Base-by-base conservation (phyloP, 1,140 invertebrate species). In the Dendroctonus valens region DNA sequence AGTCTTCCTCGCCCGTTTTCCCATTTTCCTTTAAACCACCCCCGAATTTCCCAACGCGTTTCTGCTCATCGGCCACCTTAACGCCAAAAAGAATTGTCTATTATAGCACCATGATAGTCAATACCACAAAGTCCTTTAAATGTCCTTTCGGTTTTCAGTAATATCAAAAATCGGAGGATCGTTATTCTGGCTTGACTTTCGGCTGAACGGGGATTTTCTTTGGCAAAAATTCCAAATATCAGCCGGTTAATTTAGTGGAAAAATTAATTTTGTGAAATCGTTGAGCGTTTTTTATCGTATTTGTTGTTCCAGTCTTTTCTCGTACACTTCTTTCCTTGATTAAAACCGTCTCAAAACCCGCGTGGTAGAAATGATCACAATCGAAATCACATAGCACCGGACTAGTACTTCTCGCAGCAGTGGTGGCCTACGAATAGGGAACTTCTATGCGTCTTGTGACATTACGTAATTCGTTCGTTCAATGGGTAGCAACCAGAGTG, bases 1-100 rank as follows among this genome's bases (percentile, higher is more conserved):
- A 66, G 75, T 77, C 67, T 76, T 77, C 61, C 75, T 72, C 50
- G 70, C 71, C 69, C 72, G 75, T 68, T 74, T 76, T 65, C 76
- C 76, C 76, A 77, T 77, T 64, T 72, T 75, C 60, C 6, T 51
- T 69, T 54, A 71, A 68, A 58, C 40, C 59, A 71, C 70, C 54
- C 53, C 65, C 67, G 59, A 68, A 52, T 50, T 58, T 67, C 7
- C 63, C 42, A 53, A 67, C 14, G 41, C 11, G 26, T 12, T 49
- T 48, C 50, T 61, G 60, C 26, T 60, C 65, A 61, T 67, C 65
- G 41, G 65, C 65, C 65, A 67, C 58, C 55, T 49, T 67, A n/a
- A 46, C 41, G 40, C 11, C 15, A 55, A 44, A 59, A 51, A 8
- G 11, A 61, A n/a, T 61, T 26, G 26, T 26, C 9, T 12, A 7